Evolutionary conservation across 2,888 invertebrate species (phyloP).

Genomic region (Celastrina argiolus): DNA sequence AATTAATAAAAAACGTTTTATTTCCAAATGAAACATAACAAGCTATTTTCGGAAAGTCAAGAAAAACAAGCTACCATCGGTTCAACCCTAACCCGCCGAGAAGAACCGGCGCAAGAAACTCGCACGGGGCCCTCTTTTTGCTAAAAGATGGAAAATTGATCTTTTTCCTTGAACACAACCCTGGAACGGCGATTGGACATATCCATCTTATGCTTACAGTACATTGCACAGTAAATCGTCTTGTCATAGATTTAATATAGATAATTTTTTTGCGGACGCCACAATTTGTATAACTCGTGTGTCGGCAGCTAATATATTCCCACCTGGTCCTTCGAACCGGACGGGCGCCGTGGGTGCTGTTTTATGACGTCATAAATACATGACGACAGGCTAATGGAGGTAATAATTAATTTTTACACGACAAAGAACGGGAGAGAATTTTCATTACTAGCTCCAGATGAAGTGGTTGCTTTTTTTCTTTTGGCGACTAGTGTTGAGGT

Average conservation of each 20-base stretch:
- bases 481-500: background rate
- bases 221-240: background rate
- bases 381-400: background rate
- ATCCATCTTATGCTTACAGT: too few species aligned
- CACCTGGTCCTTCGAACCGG: background rate
- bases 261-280: background rate
- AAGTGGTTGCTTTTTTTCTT: background rate
- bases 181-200: too few species aligned
- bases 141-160: too few species aligned
- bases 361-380: conserved; percentile 12
- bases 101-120: too few species aligned
- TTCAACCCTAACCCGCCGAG: too few species aligned
- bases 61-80: too few species aligned
- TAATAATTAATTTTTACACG: conserved; percentile 5
- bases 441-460: background rate
- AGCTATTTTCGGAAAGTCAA: too few species aligned
- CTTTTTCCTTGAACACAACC: too few species aligned
- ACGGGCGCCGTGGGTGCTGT: background rate
- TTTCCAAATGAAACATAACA: too few species aligned
- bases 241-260: background rate
- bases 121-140: too few species aligned
- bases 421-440: background rate
- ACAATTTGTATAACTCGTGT: background rate
- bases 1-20: too few species aligned
- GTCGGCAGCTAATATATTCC: background rate